Conservation (phyloP, 2,797 vertebrate species). For the Yasuhikotakia modesta region DNA sequence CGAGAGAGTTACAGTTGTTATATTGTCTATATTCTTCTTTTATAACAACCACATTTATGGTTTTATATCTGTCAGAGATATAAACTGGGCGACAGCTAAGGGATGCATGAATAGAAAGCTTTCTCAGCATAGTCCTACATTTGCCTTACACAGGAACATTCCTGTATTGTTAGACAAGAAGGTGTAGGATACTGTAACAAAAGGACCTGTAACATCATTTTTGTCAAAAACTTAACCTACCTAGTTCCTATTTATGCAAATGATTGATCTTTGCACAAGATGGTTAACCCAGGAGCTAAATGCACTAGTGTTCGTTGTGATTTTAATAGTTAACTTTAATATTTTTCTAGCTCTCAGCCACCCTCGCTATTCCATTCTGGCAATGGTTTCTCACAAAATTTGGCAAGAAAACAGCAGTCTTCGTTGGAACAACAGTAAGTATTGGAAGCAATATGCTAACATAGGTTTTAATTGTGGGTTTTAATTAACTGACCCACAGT, state of each 20-base stretch:
- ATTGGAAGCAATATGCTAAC: neutral
- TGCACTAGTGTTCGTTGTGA: neutral
- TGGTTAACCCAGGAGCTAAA: no score
- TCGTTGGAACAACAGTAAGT: slow-evolving; percentile 88
- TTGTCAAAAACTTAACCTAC: neutral
- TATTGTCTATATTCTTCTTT: neutral
- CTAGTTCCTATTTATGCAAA: neutral
- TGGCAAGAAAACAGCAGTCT: slow-evolving; percentile 94
- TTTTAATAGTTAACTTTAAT: slow-evolving; percentile 9
- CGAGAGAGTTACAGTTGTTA: neutral
- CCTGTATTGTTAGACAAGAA: neutral
- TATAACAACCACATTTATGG: neutral
- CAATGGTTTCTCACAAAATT: slow-evolving; percentile 96
- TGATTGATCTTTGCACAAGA: no score
- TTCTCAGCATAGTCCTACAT: no score
- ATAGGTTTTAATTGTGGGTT: slow-evolving; percentile 3
- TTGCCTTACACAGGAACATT: neutral
- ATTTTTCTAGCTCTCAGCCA: slow-evolving; percentile 83
- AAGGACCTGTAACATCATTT: neutral
- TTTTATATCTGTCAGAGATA: neutral
- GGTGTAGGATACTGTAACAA: neutral
- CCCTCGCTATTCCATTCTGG: slow-evolving; percentile 93
- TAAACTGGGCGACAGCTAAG: neutral
- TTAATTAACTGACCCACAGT: neutral
- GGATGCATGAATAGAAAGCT: neutral